Evolutionary conservation across 2,113 vertebrate species (phyloP).

Genomic region (Myiagra hebetior): DNA sequence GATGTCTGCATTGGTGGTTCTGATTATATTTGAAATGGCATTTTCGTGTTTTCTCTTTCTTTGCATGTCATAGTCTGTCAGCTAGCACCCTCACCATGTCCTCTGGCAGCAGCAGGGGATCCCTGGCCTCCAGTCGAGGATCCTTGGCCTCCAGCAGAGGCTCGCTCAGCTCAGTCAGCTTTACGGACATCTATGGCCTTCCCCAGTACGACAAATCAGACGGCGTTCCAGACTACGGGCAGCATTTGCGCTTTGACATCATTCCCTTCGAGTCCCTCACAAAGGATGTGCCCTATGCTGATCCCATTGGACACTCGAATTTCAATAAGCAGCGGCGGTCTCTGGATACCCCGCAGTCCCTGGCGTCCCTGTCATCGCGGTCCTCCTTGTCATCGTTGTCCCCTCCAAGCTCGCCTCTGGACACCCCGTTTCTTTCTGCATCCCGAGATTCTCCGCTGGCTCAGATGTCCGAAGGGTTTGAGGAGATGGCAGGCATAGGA

Average conservation of each 20-base stretch:
- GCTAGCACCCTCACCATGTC: slow-evolving; percentile 94
- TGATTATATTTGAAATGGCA: background rate
- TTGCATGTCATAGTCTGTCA: slow-evolving; percentile 78
- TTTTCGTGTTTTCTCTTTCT: background rate
- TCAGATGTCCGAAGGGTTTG: slow-evolving; percentile 88
- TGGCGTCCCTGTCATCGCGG: slow-evolving; percentile 91
- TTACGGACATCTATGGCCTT: slow-evolving; percentile 95
- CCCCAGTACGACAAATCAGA: slow-evolving; percentile 91
- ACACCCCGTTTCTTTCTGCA: slow-evolving; percentile 87
- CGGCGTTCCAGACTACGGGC: slow-evolving; percentile 61
- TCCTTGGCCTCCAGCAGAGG: slow-evolving; percentile 93
- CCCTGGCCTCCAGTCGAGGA: slow-evolving; percentile 91
- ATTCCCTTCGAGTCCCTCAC: slow-evolving; percentile 78
- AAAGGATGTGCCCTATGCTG: slow-evolving; percentile 72
- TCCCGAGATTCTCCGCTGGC: slow-evolving; percentile 88
- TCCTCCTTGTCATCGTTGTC: slow-evolving; percentile 94
- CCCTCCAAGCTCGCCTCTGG: slow-evolving; percentile 93
- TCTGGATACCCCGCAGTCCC: slow-evolving; percentile 90
- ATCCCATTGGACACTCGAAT: slow-evolving; percentile 64
- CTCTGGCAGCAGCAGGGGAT: slow-evolving; percentile 94
- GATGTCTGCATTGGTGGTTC: background rate
- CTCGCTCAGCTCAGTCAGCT: slow-evolving; percentile 95
- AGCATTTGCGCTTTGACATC: slow-evolving; percentile 86
- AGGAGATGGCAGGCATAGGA: slow-evolving; percentile 86
- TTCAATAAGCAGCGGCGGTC: slow-evolving; percentile 83